A percentile compares a stretch with the other conserved stretches of the same genome.
Evolutionary conservation across 2,888 invertebrate genomes (phyloP).

Genomic region (Macrophya alboannulata): DNA sequence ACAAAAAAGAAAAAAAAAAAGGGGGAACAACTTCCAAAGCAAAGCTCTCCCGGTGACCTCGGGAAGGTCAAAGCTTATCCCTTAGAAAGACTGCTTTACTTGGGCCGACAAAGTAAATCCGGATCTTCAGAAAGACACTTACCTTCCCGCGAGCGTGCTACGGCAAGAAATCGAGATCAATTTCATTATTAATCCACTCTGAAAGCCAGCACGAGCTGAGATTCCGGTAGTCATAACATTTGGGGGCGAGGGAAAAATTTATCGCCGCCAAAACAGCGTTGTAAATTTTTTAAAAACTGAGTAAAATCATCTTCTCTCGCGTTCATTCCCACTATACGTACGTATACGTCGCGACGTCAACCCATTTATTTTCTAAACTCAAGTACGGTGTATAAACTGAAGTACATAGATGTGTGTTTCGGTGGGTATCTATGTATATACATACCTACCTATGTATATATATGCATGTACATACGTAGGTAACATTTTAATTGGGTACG

Average conservation of each 20-base stretch:
- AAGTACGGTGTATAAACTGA: background rate
- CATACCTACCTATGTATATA: background rate
- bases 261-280: background rate
- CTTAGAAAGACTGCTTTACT: constrained; percentile 8
- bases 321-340: background rate
- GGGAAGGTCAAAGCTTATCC: constrained; percentile 35
- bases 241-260: background rate
- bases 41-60: background rate
- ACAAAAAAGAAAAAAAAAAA: background rate
- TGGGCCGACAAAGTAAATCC: constrained; percentile 28
- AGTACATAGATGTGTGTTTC: background rate
- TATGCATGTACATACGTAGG: background rate
- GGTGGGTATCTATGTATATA: background rate
- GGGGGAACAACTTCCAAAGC: background rate
- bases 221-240: constrained; percentile 27
- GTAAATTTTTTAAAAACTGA: background rate
- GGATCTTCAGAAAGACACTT: background rate
- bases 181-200: constrained; percentile 22
- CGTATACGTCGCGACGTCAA: background rate
- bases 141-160: background rate
- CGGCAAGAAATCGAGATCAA: background rate
- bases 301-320: background rate
- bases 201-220: background rate
- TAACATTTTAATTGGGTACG: constrained; percentile 42
- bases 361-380: background rate